Conservation (phyloP, 2,888 invertebrate species). For the Drosophila rellima region DNA sequence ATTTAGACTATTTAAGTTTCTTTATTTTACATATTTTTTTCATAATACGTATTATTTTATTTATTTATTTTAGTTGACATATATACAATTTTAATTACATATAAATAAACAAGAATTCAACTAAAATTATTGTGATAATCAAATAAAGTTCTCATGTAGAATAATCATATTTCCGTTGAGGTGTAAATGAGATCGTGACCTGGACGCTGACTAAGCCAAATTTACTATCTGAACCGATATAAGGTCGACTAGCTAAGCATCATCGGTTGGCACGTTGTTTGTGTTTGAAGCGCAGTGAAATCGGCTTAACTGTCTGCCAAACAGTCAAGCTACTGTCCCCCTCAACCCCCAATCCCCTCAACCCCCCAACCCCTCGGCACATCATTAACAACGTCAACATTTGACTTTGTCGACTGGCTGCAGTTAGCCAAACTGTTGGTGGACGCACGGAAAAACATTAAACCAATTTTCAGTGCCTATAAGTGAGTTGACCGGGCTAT, state of each 20-base stretch:
- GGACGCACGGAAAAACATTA: slow-evolving; percentile 69
- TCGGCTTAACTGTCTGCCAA: slow-evolving; percentile 44
- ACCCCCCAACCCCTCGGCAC: slow-evolving; percentile 44
- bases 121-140: background rate
- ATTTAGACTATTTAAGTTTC: no score
- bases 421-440: slow-evolving; percentile 55
- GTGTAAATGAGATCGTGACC: slow-evolving; percentile 45
- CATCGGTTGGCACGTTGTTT: slow-evolving; percentile 30
- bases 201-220: slow-evolving; percentile 45
- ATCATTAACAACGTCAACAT: slow-evolving; percentile 79
- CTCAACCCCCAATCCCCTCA: background rate
- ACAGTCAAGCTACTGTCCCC: background rate
- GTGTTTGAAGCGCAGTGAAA: slow-evolving; percentile 44
- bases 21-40: no score
- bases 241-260: slow-evolving; percentile 15
- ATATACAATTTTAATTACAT: background rate
- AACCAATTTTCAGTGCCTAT: slow-evolving; percentile 72
- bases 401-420: slow-evolving; percentile 73
- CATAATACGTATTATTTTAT: no score
- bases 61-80: no score
- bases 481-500: slow-evolving; percentile 33
- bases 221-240: slow-evolving; percentile 43
- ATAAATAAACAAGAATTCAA: background rate
- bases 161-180: background rate
- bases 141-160: background rate